Conservation (phyloP, 1,140 invertebrate species). For the Drosophila chauvacae region DNA sequence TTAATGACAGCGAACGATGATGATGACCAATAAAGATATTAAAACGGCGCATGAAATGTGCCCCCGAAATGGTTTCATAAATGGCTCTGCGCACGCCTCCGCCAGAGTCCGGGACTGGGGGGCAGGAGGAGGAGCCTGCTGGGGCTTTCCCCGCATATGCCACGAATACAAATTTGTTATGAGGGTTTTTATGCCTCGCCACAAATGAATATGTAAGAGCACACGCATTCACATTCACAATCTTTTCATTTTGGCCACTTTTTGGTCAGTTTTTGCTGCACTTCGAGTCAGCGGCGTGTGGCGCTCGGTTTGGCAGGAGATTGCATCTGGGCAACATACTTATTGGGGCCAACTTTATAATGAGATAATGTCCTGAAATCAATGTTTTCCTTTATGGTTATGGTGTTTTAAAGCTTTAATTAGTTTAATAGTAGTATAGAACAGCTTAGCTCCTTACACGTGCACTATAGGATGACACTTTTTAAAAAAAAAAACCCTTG, state of each 20-base stretch:
- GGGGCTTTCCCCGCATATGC: constrained; percentile 69
- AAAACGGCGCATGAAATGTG: constrained; percentile 81
- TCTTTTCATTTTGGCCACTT: constrained; percentile 32
- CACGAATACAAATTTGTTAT: constrained; percentile 66
- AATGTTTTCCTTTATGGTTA: too few species aligned
- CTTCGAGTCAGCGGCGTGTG: constrained; percentile 56
- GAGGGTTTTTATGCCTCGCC: constrained; percentile 47
- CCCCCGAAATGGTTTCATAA: constrained; percentile 78
- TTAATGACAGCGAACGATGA: constrained; percentile 78
- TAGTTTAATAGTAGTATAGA: too few species aligned
- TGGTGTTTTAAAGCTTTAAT: too few species aligned
- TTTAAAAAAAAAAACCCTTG: not conserved
- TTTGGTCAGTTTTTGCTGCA: constrained; percentile 28
- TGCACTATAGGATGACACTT: too few species aligned
- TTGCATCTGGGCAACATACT: constrained; percentile 16
- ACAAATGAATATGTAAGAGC: constrained; percentile 75
- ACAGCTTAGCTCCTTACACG: too few species aligned
- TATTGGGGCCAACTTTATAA: not conserved
- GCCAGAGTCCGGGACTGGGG: not conserved
- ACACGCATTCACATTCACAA: constrained; percentile 33
- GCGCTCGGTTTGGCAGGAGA: constrained; percentile 48
- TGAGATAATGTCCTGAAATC: not conserved
- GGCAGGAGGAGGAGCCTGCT: constrained; percentile 2
- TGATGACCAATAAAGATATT: constrained; percentile 84
- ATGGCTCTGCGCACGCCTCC: constrained; percentile 64